Base-by-base conservation (phyloP, 2,797 vertebrate genomes). In the Petrocephalus schoutedeni region DNA sequence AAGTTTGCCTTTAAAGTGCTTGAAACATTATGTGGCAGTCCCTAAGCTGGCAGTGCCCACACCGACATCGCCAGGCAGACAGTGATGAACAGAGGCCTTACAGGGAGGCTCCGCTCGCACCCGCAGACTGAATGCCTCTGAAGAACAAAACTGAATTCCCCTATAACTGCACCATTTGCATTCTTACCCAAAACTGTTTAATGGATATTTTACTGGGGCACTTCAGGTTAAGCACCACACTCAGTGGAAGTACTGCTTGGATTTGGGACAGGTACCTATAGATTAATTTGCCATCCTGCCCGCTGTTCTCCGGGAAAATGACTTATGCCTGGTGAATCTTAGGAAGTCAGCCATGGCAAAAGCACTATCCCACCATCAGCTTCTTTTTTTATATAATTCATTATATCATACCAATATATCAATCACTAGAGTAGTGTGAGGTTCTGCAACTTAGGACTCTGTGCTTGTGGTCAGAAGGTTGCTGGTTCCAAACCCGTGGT, bases 141-240 rank as follows among this genome's bases (percentile, higher is more conserved):
- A 71, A 77, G 71, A 77, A 45, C 36, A 77, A 77, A 77, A 77
- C n/a, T 77, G 71, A 77, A 41, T 77, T 77, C 71, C 36, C 12
- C 5, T 77, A 77, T 77, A 77, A 41, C 71, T 77, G 16, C 36
- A 77, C 14, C 16, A 41, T 77, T 77, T 36, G 16, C 36, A 77
- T 77, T 77, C 36, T 19, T 77, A 45, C 71, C 71, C 16, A 77
- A 77, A 77, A 77, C 32, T 41, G 71, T 77, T 45, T 77, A 41
- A 77, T 77, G 71, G 71, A 77, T 45, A 77, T 77, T 77, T 77
- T 23, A 77, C 71, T 45, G 71, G 71, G 45, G 45, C 36, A 77
- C 32, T 77, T 77, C 71, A 77, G 36, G 71, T 77, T 77, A 77
- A 77, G 71, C 32, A 77, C 36, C 71, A 19, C 71, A 45, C 71